Percentiles rank a stretch among this genome's conserved stretches.
phyloP scores from a whole-genome alignment of 2,113 vertebrate species.

The Miniopterus natalensis region DNA sequence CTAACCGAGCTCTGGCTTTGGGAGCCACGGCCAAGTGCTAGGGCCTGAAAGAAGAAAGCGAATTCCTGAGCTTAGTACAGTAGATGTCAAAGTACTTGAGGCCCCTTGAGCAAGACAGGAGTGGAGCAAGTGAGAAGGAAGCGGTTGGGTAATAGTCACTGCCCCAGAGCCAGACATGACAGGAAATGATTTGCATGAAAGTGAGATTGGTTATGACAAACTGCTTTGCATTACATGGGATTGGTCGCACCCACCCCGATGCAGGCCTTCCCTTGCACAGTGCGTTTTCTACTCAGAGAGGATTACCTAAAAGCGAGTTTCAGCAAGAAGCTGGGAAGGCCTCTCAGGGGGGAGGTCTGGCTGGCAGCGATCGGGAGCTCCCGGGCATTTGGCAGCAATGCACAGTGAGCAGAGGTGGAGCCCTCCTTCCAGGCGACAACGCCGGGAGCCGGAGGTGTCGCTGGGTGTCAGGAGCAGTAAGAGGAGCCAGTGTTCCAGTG shows the following conservation, averaged over 20 bases:
- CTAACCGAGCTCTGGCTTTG: neutral
- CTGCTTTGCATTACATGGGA: neutral
- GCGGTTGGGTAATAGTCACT: rapidly evolving
- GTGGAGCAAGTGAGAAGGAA: neutral
- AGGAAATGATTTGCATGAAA: neutral
- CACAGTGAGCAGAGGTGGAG: neutral
- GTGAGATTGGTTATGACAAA: neutral
- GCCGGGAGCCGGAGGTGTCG: neutral
- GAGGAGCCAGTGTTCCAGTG: neutral
- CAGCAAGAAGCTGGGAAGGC: neutral
- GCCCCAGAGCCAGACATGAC: neutral
- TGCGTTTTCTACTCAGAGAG: neutral
- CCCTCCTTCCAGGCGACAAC: neutral
- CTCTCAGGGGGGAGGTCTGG: neutral
- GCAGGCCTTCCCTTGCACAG: neutral
- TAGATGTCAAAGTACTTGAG: too few relatives aligned
- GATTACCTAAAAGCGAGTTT: conserved; percentile 10
- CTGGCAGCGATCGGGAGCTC: neutral
- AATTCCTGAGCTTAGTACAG: neutral
- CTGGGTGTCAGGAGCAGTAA: neutral
- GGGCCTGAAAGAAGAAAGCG: neutral
- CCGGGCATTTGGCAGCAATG: neutral
- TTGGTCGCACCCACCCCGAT: neutral
- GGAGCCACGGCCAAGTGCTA: neutral
- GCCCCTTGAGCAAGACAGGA: neutral